phyloP scores from a whole-genome alignment of 2,888 invertebrate genomes.

The Drosophila kokeensis region DNA sequence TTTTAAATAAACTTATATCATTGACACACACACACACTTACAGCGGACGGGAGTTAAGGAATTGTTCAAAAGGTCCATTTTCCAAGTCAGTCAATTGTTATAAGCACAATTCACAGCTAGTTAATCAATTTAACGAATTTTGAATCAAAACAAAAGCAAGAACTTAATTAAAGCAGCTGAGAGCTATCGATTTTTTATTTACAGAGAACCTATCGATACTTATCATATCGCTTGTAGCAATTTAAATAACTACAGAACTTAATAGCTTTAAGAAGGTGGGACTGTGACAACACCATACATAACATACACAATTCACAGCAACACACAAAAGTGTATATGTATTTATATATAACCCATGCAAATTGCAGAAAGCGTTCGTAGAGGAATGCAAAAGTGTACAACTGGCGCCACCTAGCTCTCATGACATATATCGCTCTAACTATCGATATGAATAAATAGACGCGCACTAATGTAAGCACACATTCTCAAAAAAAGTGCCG shows the following conservation, averaged over 20 bases:
- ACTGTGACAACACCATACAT: neutral
- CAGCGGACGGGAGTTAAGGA: slow-evolving; percentile 78
- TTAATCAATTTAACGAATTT: slow-evolving; percentile 6
- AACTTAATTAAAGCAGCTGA: slow-evolving; percentile 12
- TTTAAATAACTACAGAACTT: neutral
- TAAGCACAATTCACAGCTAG: neutral
- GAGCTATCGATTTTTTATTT: neutral
- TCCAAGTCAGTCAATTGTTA: neutral
- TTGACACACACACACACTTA: slow-evolving; percentile 44
- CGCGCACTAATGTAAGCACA: neutral
- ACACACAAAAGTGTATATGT: neutral
- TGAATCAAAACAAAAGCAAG: slow-evolving; percentile 15
- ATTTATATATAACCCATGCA: neutral
- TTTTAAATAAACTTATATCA: neutral
- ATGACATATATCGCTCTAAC: neutral
- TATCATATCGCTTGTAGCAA: neutral
- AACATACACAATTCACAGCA: neutral
- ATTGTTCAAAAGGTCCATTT: slow-evolving; percentile 30
- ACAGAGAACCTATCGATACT: neutral
- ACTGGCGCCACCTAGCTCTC: slow-evolving; percentile 1
- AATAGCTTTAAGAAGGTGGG: no score
- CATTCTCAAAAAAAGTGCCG: slow-evolving; percentile 61
- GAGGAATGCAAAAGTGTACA: neutral
- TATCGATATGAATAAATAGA: slow-evolving; percentile 25
- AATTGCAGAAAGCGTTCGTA: neutral